Conservation (phyloP, 2,113 vertebrate species). For the Eudyptes chrysolophus region DNA sequence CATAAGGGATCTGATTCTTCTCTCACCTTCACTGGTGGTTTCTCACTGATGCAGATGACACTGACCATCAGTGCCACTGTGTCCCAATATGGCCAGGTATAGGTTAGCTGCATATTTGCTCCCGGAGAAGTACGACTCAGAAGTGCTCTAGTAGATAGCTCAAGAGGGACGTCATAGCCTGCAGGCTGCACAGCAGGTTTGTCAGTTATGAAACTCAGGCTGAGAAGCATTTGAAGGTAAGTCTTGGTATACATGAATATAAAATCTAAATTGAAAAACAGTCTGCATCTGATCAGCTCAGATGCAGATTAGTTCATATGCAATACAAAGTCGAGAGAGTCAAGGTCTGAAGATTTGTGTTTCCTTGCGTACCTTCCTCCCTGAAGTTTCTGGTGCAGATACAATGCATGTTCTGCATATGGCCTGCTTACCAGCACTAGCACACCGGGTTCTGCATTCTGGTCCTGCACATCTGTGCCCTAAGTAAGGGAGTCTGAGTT, state of each 20-base stretch:
- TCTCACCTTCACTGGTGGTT: background rate
- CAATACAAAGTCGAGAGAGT: background rate
- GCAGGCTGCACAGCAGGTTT: background rate
- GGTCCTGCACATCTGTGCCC: background rate
- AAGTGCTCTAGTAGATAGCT: background rate
- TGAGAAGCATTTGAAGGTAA: background rate
- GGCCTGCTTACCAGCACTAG: background rate
- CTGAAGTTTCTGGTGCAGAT: background rate
- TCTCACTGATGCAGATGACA: background rate
- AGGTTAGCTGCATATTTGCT: background rate
- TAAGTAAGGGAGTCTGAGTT: background rate
- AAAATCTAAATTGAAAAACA: background rate
- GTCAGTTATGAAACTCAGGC: background rate
- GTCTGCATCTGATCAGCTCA: background rate
- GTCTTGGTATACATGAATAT: background rate
- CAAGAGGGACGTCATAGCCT: background rate
- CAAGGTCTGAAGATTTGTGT: background rate
- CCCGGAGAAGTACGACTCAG: rapidly evolving
- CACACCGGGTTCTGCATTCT: background rate
- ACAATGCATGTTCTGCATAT: background rate
- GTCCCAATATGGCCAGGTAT: background rate
- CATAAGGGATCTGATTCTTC: background rate
- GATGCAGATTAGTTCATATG: background rate
- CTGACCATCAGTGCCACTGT: background rate
- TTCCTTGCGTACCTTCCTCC: background rate